A percentile compares a stretch with the other conserved stretches of the same genome.
phyloP scores from a whole-genome alignment of 2,888 invertebrate species.

The Cecidostiba fungosa region DNA sequence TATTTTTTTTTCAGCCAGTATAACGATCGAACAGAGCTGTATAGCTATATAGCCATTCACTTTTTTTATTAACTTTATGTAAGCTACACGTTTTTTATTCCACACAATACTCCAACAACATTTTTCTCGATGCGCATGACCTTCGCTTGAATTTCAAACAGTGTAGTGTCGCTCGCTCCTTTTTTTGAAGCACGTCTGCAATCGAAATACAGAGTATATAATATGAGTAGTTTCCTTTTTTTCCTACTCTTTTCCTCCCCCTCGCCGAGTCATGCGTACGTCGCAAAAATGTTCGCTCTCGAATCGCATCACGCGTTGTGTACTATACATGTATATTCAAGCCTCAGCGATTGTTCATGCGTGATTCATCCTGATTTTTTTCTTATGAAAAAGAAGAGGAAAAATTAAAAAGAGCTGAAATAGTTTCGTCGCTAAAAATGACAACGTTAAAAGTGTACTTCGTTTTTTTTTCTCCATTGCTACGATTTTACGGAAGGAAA shows the following conservation, averaged over 20 bases:
- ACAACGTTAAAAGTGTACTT: conserved; percentile 7
- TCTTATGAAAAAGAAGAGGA: conserved; percentile 19
- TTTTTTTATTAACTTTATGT: background rate
- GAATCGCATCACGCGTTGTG: background rate
- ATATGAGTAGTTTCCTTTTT: background rate
- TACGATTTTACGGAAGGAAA: conserved; percentile 4
- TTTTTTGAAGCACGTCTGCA: background rate
- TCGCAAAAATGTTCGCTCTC: background rate
- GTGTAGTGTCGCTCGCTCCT: background rate
- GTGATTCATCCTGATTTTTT: background rate
- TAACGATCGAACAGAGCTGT: conserved; percentile 11
- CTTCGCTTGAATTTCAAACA: background rate
- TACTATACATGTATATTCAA: background rate
- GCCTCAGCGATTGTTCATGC: conserved; percentile 19
- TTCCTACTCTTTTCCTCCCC: background rate
- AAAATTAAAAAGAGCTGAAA: background rate
- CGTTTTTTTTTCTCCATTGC: background rate
- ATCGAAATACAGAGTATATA: background rate
- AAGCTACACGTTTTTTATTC: background rate
- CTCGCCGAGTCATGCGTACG: background rate
- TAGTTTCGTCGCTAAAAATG: conserved; percentile 1
- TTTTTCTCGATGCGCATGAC: conserved; percentile 25
- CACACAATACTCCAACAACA: conserved; percentile 6
- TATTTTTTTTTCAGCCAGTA: conserved; percentile 28
- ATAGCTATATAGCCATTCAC: background rate